These are phyloP conservation scores for Piaya cayana DNA, from an alignment of 2,113 vertebrate species.

Conservation along the genomic window DNA sequence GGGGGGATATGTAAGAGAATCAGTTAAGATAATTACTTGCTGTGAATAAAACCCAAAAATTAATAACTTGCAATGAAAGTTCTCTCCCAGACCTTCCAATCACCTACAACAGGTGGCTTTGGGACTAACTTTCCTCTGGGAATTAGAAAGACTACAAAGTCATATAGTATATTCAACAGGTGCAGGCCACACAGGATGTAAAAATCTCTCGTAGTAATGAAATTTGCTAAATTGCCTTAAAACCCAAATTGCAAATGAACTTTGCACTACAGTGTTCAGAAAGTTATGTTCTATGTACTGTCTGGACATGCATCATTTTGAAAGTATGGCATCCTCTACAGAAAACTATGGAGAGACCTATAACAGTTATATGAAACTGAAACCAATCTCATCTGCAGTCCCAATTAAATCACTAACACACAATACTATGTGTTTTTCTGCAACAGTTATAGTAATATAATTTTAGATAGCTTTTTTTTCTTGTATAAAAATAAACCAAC, in stretches of 20 bases:
- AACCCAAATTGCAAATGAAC: neutral
- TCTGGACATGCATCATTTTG: neutral
- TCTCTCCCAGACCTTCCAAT: neutral
- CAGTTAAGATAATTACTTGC: neutral
- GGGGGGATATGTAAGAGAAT: accelerated
- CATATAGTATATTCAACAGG: neutral
- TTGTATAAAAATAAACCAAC: neutral
- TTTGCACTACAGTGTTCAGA: neutral
- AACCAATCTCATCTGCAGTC: neutral
- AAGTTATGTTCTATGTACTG: neutral
- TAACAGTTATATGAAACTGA: neutral
- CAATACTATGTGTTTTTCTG: neutral
- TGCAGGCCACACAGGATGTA: neutral
- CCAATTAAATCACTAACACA: neutral
- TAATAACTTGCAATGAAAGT: neutral
- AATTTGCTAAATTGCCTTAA: constrained; percentile 6
- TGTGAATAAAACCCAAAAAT: neutral
- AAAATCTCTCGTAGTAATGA: neutral
- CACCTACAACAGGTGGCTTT: neutral
- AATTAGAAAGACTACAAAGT: constrained; percentile 17
- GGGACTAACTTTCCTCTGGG: neutral
- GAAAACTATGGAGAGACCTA: neutral
- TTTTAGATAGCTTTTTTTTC: neutral
- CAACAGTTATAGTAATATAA: neutral
- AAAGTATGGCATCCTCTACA: neutral